These are phyloP conservation scores for Galleria mellonella DNA, from an alignment of 1,140 invertebrate genomes.

Conservation along the genomic window DNA sequence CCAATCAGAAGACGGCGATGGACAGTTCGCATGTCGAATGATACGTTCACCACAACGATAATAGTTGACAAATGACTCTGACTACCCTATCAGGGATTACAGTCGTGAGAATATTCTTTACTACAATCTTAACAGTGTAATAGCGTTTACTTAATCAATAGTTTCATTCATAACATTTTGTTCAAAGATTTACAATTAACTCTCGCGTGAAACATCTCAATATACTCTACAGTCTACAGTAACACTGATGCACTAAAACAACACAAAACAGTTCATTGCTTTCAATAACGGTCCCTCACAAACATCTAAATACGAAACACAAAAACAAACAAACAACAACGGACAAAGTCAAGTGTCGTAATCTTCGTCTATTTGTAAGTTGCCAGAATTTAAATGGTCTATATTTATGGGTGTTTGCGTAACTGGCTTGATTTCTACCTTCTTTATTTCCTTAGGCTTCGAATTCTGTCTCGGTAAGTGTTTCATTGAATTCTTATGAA, in stretches of 20 bases:
- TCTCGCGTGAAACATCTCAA: neutral
- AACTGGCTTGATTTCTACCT: constrained; percentile 26
- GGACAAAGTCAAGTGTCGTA: constrained; percentile 57
- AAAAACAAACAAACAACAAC: constrained; percentile 18
- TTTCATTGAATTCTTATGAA: constrained; percentile 17
- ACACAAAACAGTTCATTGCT: neutral
- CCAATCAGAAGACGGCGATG: no score
- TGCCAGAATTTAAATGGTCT: constrained; percentile 51
- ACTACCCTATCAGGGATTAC: no score
- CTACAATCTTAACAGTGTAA: no score
- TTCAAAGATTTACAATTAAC: neutral
- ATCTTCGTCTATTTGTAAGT: constrained; percentile 65
- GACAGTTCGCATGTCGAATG: no score
- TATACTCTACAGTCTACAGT: neutral
- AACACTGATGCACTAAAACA: constrained; percentile 6
- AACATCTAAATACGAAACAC: constrained; percentile 15
- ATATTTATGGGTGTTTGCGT: constrained; percentile 27
- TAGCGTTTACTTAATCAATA: no score
- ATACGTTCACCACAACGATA: no score
- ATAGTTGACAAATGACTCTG: no score
- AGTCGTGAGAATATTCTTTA: no score
- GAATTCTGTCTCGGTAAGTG: constrained; percentile 49
- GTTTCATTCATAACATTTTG: no score
- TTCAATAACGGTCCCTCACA: no score
- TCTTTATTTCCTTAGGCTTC: constrained; percentile 39